Evolutionary conservation across 2,797 vertebrate genomes (phyloP).

Genomic region (Rhincodon typus): DNA sequence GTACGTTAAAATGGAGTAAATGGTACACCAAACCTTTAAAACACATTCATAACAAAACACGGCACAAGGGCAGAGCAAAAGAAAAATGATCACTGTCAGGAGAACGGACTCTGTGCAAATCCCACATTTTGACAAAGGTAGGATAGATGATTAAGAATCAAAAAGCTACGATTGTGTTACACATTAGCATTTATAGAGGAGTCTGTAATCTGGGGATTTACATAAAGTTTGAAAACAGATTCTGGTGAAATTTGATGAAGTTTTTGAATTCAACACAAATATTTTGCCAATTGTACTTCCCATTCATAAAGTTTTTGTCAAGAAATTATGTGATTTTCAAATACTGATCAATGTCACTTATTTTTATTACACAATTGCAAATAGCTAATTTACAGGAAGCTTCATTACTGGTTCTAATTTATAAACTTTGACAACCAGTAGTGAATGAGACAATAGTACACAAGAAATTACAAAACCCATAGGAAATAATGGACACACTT

Average conservation of each 20-base stretch:
- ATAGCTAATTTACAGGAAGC: background rate
- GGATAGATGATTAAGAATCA: background rate
- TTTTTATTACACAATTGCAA: background rate
- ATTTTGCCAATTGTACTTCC: background rate
- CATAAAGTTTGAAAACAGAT: constrained; percentile 20
- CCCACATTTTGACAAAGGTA: background rate
- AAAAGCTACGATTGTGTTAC: background rate
- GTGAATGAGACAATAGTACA: background rate
- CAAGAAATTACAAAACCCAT: background rate
- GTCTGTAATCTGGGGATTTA: background rate
- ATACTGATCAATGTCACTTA: background rate
- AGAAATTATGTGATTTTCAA: background rate
- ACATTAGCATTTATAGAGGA: background rate
- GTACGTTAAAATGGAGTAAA: constrained; percentile 6
- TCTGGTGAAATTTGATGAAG: constrained; percentile 21
- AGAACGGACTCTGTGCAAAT: background rate
- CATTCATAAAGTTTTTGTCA: background rate
- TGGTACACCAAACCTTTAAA: background rate
- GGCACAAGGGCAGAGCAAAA: background rate
- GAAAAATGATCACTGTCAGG: background rate
- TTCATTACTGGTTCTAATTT: background rate
- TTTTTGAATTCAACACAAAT: background rate
- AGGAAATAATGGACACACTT: background rate
- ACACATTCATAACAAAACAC: background rate
- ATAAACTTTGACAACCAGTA: background rate